Evolutionary conservation across 2,888 invertebrate genomes (phyloP).

Genomic region (Aphrophora alni): DNA sequence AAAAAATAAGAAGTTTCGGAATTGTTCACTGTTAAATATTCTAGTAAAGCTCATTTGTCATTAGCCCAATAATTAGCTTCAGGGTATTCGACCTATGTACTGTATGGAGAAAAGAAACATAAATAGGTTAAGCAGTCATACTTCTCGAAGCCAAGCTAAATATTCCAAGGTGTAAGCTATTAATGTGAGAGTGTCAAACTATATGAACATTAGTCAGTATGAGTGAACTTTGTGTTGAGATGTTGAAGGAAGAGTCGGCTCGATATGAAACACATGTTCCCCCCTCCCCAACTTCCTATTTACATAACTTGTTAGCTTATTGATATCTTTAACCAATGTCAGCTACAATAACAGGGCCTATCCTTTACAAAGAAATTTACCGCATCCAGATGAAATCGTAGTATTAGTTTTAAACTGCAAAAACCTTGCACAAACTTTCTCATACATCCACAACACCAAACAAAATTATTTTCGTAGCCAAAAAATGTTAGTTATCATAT

Average conservation of each 20-base stretch:
- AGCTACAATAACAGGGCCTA: background rate
- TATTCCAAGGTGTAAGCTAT: background rate
- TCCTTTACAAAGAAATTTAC: background rate
- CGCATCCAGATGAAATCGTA: background rate
- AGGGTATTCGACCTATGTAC: no score
- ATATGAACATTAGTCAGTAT: background rate
- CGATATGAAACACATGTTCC: background rate
- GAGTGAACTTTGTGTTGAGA: background rate
- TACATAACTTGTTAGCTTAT: conserved; percentile 1
- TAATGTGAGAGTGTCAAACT: background rate
- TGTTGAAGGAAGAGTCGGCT: background rate
- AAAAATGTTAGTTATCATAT: no score
- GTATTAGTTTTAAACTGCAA: no score
- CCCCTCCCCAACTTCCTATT: background rate
- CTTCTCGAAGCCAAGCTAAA: background rate
- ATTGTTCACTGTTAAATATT: no score
- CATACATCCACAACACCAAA: no score
- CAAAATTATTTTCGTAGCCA: no score
- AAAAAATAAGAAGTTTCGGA: no score
- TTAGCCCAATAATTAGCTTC: no score
- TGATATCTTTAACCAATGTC: background rate
- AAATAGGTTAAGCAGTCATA: no score
- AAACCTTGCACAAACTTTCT: no score
- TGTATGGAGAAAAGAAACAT: no score
- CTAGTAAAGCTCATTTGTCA: no score